phyloP scores from a whole-genome alignment of 1,140 invertebrate genomes.

The Brachionus asplanchnoidis region DNA sequence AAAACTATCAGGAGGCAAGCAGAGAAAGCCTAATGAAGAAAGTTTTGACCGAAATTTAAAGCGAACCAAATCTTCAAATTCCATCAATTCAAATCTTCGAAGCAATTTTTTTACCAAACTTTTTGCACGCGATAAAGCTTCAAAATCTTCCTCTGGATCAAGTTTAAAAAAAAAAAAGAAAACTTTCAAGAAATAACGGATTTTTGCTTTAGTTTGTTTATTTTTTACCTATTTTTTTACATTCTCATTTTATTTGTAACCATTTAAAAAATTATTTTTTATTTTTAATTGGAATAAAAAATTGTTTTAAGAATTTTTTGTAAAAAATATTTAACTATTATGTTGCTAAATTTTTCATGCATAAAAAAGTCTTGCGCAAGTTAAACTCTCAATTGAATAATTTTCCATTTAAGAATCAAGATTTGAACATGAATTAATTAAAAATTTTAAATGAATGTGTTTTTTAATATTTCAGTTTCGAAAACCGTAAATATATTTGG shows the following conservation, averaged over 20 bases:
- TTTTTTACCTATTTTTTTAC: slow-evolving; percentile 9
- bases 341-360: no score
- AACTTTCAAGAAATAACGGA: not conserved
- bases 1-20: slow-evolving; percentile 10
- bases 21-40: slow-evolving; percentile 18
- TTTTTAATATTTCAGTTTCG: no score
- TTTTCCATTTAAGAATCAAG: no score
- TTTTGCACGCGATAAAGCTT: not conserved
- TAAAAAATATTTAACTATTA: no score
- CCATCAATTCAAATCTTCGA: not conserved
- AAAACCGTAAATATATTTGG: no score
- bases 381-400: no score
- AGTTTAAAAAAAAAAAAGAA: not conserved
- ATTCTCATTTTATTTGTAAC: not conserved
- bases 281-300: not conserved
- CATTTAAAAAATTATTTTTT: not conserved
- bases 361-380: no score
- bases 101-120: not conserved
- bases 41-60: not conserved
- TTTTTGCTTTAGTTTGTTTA: not conserved
- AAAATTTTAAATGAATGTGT: no score
- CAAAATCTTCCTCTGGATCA: not conserved
- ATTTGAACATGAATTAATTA: no score
- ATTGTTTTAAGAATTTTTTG: no score
- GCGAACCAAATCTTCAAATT: slow-evolving; percentile 10